These are phyloP conservation scores for Tautogolabrus adspersus DNA, from an alignment of 2,113 vertebrate genomes.

Conservation along the genomic window DNA sequence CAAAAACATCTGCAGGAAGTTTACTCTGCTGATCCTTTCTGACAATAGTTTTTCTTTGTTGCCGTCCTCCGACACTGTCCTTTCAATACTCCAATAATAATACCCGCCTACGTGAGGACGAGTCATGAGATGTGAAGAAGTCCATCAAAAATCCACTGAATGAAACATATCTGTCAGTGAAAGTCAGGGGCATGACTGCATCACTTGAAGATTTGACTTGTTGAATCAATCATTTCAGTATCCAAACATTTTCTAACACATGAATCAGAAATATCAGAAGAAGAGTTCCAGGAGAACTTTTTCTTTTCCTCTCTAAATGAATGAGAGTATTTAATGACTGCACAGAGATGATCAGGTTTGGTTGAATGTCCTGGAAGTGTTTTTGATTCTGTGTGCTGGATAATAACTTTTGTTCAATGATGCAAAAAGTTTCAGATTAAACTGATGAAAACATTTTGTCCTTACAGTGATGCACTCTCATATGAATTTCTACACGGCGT, in stretches of 20 bases:
- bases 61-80: too few relatives aligned
- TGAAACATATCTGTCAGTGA: neutral
- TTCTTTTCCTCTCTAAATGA: too few relatives aligned
- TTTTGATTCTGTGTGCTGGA: neutral
- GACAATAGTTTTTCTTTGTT: too few relatives aligned
- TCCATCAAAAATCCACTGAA: too few relatives aligned
- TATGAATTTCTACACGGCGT: constrained; percentile 34
- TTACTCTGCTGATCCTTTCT: too few relatives aligned
- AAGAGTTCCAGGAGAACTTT: neutral
- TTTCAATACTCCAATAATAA: too few relatives aligned
- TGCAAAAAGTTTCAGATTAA: neutral
- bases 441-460: neutral
- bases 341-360: neutral
- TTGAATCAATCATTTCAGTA: neutral
- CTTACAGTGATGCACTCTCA: constrained; percentile 48
- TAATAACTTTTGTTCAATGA: neutral
- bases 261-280: neutral
- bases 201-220: neutral
- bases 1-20: too few relatives aligned
- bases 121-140: too few relatives aligned
- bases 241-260: neutral
- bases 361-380: neutral
- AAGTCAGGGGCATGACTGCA: neutral
- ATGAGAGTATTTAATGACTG: neutral
- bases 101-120: too few relatives aligned